Percentiles rank a stretch among this genome's conserved stretches.
These are phyloP conservation scores for Melieria crassipennis DNA, from an alignment of 2,888 invertebrate species.

Conservation along the genomic window DNA sequence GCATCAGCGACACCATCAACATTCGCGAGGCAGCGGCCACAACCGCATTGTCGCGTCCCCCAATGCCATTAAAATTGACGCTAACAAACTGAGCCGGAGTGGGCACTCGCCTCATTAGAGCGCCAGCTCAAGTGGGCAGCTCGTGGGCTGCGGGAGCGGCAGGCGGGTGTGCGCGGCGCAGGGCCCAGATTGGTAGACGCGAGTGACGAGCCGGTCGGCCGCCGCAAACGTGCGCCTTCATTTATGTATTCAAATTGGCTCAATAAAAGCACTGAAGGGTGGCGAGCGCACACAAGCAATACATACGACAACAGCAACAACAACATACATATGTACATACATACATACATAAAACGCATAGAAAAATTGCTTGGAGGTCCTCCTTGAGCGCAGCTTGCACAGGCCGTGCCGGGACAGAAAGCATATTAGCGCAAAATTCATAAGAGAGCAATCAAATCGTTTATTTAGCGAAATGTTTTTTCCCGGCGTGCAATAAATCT, in stretches of 20 bases:
- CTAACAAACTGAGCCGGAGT: constrained; percentile 5
- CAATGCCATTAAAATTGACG: constrained; percentile 17
- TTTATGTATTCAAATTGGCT: constrained; percentile 40
- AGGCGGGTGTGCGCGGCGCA: constrained; percentile 15
- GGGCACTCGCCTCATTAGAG: constrained; percentile 16
- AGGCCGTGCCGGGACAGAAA: constrained; percentile 1
- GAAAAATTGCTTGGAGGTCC: too few relatives aligned
- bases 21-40: constrained; percentile 6
- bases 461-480: constrained; percentile 33
- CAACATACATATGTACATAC: not conserved
- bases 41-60: not conserved
- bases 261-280: constrained; percentile 57
- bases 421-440: constrained; percentile 49
- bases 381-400: too few relatives aligned
- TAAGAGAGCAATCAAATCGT: constrained; percentile 51
- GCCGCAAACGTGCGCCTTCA: not conserved
- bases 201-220: not conserved
- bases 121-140: constrained; percentile 20
- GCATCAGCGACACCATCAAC: constrained; percentile 31
- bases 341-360: not conserved
- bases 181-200: not conserved
- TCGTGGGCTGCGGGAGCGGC: constrained; percentile 33
- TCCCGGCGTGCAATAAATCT: too few relatives aligned
- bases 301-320: too few relatives aligned
- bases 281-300: constrained; percentile 13